phyloP scores from a whole-genome alignment of 2,888 invertebrate species.

The Nemurella pictetii region DNA sequence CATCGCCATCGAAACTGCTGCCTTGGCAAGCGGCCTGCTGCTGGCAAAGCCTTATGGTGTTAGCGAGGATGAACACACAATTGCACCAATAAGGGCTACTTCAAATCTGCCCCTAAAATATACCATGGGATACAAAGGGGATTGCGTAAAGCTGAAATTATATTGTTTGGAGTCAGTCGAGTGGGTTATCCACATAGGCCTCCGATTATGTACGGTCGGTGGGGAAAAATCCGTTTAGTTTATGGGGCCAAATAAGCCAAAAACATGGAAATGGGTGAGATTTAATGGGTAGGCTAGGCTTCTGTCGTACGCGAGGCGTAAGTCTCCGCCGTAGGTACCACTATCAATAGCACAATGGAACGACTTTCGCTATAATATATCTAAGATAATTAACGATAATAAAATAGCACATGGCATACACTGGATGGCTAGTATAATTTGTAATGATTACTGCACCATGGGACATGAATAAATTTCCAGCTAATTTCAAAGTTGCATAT shows the following conservation, averaged over 20 bases:
- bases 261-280: not conserved
- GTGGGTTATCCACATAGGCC: not conserved
- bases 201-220: not conserved
- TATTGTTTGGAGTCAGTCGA: conserved; percentile 17
- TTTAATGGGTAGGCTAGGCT: not conserved
- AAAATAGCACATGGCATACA: not conserved
- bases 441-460: not conserved
- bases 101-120: conserved; percentile 27
- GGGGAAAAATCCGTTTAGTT: not conserved
- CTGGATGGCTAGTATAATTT: not conserved
- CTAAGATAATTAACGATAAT: not conserved
- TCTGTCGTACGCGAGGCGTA: not conserved
- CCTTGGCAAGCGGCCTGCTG: not conserved
- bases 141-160: not conserved
- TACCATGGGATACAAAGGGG: not conserved
- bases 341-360: not conserved
- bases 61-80: conserved; percentile 31
- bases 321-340: not conserved
- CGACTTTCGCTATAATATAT: not conserved
- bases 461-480: not conserved
- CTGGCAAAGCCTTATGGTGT: not conserved
- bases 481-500: not conserved
- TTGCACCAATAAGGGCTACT: conserved; percentile 37
- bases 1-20: not conserved
- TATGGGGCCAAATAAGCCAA: not conserved